phyloP scores from a whole-genome alignment of 2,888 invertebrate genomes.

The Formica aserva region DNA sequence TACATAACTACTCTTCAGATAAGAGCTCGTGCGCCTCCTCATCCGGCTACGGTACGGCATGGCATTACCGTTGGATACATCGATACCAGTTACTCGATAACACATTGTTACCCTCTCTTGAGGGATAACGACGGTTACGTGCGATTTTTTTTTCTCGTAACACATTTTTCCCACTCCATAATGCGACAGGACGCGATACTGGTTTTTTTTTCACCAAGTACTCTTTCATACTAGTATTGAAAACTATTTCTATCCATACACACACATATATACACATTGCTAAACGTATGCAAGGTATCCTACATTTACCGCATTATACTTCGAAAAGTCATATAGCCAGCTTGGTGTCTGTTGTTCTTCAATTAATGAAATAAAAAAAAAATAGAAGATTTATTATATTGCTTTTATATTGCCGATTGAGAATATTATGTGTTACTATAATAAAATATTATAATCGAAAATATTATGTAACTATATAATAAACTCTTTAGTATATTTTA shows the following conservation, averaged over 20 bases:
- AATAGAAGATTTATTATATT: neutral
- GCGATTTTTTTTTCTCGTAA: neutral
- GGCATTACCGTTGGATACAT: conserved; percentile 64
- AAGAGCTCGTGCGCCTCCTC: conserved; percentile 59
- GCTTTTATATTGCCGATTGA: neutral
- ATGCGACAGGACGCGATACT: neutral
- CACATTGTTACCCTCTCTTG: conserved; percentile 58
- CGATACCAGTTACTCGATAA: conserved; percentile 50
- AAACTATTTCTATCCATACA: neutral
- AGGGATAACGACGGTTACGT: neutral
- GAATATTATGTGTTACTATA: neutral
- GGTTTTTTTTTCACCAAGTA: neutral
- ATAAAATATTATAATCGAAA: neutral
- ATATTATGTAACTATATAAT: neutral
- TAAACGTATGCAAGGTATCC: neutral
- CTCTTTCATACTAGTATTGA: neutral
- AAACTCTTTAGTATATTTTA: neutral
- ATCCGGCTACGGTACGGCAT: conserved; percentile 39
- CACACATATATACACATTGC: neutral
- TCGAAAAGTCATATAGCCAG: conserved; percentile 10
- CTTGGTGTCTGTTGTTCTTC: neutral
- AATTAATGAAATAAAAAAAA: neutral
- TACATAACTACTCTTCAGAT: conserved; percentile 68
- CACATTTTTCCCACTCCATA: neutral
- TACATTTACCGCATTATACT: neutral